phyloP scores from a whole-genome alignment of 2,113 vertebrate species.

The Struthidea cinerea region DNA sequence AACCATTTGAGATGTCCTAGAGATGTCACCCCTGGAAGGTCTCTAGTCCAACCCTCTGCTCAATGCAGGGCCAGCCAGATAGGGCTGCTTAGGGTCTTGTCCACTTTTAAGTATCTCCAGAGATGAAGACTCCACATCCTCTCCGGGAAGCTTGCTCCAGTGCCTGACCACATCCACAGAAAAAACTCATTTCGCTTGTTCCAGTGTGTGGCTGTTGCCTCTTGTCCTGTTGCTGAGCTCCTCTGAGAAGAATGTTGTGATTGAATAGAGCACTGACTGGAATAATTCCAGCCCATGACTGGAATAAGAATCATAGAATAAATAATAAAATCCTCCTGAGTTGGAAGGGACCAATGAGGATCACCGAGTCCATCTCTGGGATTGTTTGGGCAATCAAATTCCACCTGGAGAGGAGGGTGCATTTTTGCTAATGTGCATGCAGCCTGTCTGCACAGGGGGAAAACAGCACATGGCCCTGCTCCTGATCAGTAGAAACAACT shows the following conservation, averaged over 20 bases:
- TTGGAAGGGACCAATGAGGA: not conserved
- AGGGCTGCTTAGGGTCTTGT: not conserved
- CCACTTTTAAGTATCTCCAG: not conserved
- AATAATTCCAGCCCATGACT: not conserved
- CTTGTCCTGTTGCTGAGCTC: not conserved
- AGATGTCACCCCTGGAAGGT: not conserved
- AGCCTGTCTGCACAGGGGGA: not conserved
- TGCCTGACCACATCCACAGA: not conserved
- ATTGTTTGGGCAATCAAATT: not conserved
- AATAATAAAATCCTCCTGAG: not conserved
- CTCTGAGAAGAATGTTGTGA: not conserved
- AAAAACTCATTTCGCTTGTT: not conserved
- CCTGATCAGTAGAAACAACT: not conserved
- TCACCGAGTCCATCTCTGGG: not conserved
- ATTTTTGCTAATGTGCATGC: not conserved
- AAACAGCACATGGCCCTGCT: not conserved
- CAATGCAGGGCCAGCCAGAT: not conserved
- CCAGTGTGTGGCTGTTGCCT: not conserved
- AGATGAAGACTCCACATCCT: not conserved
- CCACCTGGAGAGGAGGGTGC: not conserved
- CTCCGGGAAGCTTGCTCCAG: not conserved
- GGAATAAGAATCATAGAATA: not conserved
- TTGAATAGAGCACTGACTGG: not conserved
- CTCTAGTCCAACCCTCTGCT: not conserved
- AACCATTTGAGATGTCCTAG: not conserved